These are phyloP conservation scores for Scatophagus argus DNA, from an alignment of 2,113 vertebrate species.

Conservation along the genomic window DNA sequence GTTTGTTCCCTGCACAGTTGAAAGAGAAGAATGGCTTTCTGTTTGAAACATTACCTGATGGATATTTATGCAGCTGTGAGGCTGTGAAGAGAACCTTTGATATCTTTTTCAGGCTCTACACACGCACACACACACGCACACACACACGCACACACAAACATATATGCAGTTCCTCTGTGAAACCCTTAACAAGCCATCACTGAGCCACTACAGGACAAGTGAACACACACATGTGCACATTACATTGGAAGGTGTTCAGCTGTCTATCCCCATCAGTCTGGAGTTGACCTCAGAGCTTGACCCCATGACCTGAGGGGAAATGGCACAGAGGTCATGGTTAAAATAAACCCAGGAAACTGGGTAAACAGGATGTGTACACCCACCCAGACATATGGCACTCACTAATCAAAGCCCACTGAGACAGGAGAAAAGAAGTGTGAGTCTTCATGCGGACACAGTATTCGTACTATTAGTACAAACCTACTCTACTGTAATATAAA, in stretches of 20 bases:
- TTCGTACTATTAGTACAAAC: constrained; percentile 18
- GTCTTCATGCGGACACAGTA: neutral
- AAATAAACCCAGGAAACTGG: constrained; percentile 71
- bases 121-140: constrained; percentile 40
- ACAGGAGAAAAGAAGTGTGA: constrained; percentile 20
- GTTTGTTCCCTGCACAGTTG: constrained; percentile 75
- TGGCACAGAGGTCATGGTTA: constrained; percentile 65
- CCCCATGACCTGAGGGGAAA: constrained; percentile 47
- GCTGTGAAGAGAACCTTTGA: constrained; percentile 75
- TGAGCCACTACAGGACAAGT: constrained; percentile 29
- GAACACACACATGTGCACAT: constrained; percentile 40
- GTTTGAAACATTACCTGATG: constrained; percentile 78
- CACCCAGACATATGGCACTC: constrained; percentile 64
- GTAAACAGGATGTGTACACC: constrained; percentile 77
- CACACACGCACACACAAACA: constrained; percentile 18
- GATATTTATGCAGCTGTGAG: constrained; percentile 85
- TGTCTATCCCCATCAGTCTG: constrained; percentile 70
- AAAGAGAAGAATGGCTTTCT: constrained; percentile 78
- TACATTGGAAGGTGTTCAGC: constrained; percentile 70
- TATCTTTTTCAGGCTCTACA: constrained; percentile 58
- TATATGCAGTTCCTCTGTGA: constrained; percentile 35
- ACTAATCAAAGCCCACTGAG: constrained; percentile 60
- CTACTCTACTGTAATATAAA: constrained; percentile 35
- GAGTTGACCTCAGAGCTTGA: constrained; percentile 53
- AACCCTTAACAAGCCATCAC: constrained; percentile 9